Percentiles rank a stretch among this genome's conserved stretches.
Evolutionary conservation across 2,888 invertebrate species (phyloP).

Genomic region (Drosophila melanosoma): DNA sequence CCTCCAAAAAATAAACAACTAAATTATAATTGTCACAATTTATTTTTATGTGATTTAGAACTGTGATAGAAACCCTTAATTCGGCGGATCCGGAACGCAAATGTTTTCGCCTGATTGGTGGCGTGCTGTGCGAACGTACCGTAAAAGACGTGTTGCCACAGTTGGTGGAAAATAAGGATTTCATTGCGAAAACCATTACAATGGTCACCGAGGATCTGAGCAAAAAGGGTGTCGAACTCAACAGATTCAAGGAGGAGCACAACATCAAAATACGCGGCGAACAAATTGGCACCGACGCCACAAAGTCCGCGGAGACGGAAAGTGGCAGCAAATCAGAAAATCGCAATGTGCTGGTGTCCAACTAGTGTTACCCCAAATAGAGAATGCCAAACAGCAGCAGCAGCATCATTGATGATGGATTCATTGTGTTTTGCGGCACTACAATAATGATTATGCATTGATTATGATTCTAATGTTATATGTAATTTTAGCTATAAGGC

Average conservation of each 20-base stretch:
- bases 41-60: constrained; percentile 86
- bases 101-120: constrained; percentile 97
- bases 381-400: constrained; percentile 36
- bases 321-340: constrained; percentile 82
- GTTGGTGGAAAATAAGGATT: constrained; percentile 91
- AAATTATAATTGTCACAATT: constrained; percentile 10
- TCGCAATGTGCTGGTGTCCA: constrained; percentile 87
- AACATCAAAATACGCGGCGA: constrained; percentile 93
- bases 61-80: constrained; percentile 96
- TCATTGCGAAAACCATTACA: constrained; percentile 92
- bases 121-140: constrained; percentile 95
- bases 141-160: constrained; percentile 96
- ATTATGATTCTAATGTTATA: constrained; percentile 73
- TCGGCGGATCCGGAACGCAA: constrained; percentile 93
- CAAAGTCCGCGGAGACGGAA: constrained; percentile 66
- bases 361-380: constrained; percentile 54
- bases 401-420: constrained; percentile 49
- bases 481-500: constrained; percentile 78
- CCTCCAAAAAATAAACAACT: constrained; percentile 59
- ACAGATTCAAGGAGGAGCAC: constrained; percentile 95
- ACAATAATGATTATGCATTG: constrained; percentile 60
- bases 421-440: constrained; percentile 44
- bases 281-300: constrained; percentile 85
- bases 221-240: constrained; percentile 95
- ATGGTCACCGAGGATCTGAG: constrained; percentile 92